phyloP scores from a whole-genome alignment of 2,113 vertebrate species.

The Neotoma lepida region DNA sequence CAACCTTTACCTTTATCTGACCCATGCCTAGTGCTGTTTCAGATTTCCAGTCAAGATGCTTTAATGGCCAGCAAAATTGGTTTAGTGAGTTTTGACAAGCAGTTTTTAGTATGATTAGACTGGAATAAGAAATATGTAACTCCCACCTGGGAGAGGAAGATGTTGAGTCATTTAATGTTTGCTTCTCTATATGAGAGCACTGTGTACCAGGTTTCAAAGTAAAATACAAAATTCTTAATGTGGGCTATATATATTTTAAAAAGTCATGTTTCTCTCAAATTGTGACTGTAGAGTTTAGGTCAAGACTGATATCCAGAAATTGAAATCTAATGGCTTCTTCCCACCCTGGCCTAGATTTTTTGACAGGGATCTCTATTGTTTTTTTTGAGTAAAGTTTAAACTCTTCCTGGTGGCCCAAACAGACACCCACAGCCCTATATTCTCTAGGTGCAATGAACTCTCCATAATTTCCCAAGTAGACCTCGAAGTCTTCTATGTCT shows the following conservation, averaged over 20 bases:
- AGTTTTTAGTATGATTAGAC: background rate
- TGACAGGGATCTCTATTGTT: background rate
- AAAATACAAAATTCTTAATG: background rate
- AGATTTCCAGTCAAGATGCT: background rate
- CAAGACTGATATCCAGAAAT: background rate
- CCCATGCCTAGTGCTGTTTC: background rate
- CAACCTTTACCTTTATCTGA: background rate
- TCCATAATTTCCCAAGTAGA: background rate
- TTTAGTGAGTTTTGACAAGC: background rate
- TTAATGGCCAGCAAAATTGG: background rate
- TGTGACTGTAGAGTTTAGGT: background rate
- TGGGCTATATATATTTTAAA: background rate
- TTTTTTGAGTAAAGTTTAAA: conserved; percentile 39
- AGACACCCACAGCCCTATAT: background rate
- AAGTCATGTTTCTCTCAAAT: background rate
- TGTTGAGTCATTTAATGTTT: background rate
- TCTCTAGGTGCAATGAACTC: background rate
- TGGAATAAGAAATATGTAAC: background rate
- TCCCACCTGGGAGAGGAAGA: background rate
- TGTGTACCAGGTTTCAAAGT: background rate
- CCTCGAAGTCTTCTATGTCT: background rate
- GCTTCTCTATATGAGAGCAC: background rate
- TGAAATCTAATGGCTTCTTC: background rate
- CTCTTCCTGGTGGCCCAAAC: background rate
- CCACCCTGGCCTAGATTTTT: background rate